Evolutionary conservation across 1,140 invertebrate genomes (phyloP), one percentile per base, ranked within the genome.

Genomic region (Atopsyche davidsoni): DNA sequence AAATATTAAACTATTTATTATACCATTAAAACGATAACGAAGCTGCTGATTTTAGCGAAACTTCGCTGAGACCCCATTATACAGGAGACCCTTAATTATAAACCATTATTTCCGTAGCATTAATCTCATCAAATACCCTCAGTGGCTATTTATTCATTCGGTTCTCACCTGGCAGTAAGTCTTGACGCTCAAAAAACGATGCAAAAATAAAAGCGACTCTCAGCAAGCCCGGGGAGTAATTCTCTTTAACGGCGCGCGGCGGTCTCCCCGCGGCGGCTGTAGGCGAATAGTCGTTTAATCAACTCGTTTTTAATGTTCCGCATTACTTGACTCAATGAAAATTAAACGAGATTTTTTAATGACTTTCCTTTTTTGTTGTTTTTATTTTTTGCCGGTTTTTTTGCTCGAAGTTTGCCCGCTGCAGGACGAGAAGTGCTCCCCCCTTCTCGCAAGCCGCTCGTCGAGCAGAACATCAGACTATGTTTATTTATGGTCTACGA

Each of bases 341-440:
- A 49, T 49, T 49, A 40, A 49, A 49, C 46, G 46, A 49, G 46
- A n/a, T 49, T 44, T 47, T 49, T 49, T 49, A 49, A 49, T 49
- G 46, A 49, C 46, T 41, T 49, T 38, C 18, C 46, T 41, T 49
- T 49, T 41, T 44, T 28, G 21, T 44, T 35, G 19, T 47, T 47
- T 19, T 24, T 41, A 25, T 16, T 25, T 41, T 39, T 44, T n/a
- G 42, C 14, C 13, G n/a, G n/a, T n/a, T 28, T 28, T 28, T 14
- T 10, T 13, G 18, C 39, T n/a, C 19, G 23, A 41, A 41, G 4
- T 41, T 41, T 17, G 17, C 39, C 9, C 11, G 39, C 13, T 7
- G 9, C 7, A 10, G 14, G 19, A 16, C 14, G 13, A 36, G 17
- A 4, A n/a, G 35, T n/a, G 13, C n/a, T 4, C 4, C 13, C 17